Percentiles rank a stretch among this genome's conserved stretches.
phyloP scores from a whole-genome alignment of 2,113 vertebrate species.

The Mastomys coucha region DNA sequence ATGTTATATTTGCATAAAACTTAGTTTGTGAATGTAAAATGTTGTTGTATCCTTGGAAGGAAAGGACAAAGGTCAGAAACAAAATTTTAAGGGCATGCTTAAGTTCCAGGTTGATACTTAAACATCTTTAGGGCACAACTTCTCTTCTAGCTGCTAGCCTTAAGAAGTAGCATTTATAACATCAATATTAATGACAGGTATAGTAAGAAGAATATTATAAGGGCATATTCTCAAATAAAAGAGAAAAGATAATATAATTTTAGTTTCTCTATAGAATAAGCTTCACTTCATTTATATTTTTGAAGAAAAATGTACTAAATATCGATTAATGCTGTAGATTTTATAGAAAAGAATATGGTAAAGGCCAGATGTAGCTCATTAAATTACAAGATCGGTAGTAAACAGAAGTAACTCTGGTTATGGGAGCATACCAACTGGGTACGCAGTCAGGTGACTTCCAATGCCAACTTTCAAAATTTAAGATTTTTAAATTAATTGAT shows the following conservation, averaged over 20 bases:
- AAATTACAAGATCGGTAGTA: constrained; percentile 69
- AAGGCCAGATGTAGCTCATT: constrained; percentile 73
- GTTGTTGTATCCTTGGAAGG: not conserved
- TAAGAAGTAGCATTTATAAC: constrained; percentile 40
- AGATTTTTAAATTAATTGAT: constrained; percentile 79
- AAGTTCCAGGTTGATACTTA: constrained; percentile 35
- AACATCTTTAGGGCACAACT: constrained; percentile 19
- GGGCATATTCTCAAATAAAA: not conserved
- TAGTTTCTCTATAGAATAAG: constrained; percentile 31
- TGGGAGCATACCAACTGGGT: constrained; percentile 59
- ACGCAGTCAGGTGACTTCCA: constrained; percentile 74
- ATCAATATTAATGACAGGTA: constrained; percentile 44
- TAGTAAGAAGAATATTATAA: constrained; percentile 47
- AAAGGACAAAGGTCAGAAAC: not conserved
- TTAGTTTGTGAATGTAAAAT: constrained; percentile 36
- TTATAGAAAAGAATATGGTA: constrained; percentile 54
- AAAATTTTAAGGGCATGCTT: constrained; percentile 26
- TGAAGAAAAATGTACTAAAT: constrained; percentile 45
- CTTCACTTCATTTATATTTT: constrained; percentile 45
- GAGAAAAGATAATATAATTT: not conserved
- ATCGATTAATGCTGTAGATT: constrained; percentile 50
- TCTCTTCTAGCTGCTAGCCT: constrained; percentile 38
- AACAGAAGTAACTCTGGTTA: constrained; percentile 66
- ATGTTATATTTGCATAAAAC: constrained; percentile 22
- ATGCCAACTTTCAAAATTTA: constrained; percentile 74